These are phyloP conservation scores for Phoxinus phoxinus DNA, from an alignment of 2,113 vertebrate species.

Conservation along the genomic window DNA sequence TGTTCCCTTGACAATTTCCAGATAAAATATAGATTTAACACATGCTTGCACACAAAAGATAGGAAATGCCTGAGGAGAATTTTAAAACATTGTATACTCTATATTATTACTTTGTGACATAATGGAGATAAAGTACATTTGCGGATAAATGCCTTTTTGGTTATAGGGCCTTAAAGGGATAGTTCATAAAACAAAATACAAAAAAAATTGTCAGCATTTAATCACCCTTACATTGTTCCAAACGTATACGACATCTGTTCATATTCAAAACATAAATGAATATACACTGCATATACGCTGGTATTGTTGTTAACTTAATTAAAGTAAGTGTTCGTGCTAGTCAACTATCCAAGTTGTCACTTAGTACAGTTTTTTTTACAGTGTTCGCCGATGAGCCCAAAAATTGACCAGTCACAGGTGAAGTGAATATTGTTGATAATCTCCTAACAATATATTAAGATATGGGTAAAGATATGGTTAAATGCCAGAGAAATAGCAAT, in stretches of 20 bases:
- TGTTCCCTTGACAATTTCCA: slow-evolving; percentile 5
- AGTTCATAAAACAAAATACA: neutral
- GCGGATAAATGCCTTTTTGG: neutral
- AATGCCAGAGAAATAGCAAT: no score
- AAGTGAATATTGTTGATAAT: no score
- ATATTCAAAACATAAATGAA: neutral
- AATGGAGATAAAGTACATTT: neutral
- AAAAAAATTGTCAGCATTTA: neutral
- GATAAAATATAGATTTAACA: slow-evolving; percentile 11
- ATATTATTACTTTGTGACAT: neutral
- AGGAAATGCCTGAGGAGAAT: neutral
- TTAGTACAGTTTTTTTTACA: no score
- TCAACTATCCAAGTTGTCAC: no score
- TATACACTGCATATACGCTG: neutral
- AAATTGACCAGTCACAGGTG: no score
- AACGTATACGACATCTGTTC: neutral
- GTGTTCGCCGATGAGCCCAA: no score
- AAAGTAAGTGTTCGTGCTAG: no score
- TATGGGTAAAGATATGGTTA: no score
- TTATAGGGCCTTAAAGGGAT: neutral
- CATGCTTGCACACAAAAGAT: neutral
- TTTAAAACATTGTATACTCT: neutral
- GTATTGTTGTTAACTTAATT: no score
- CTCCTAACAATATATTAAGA: no score
- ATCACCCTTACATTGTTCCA: neutral